These are phyloP conservation scores for Pseudolaguvia tuberculata DNA, from an alignment of 2,113 vertebrate species.

Conservation along the genomic window DNA sequence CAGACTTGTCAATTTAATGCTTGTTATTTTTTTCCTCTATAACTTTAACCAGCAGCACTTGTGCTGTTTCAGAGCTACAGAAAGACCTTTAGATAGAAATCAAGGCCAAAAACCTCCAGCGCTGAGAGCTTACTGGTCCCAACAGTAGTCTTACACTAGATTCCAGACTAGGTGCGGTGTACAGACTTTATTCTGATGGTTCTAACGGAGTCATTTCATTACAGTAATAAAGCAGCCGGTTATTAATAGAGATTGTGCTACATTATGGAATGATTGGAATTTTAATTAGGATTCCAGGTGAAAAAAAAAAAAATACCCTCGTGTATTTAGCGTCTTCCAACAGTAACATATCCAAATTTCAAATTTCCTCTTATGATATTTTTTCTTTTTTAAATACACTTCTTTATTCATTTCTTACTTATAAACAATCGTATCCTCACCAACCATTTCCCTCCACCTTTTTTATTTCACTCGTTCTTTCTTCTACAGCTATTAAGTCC, in stretches of 20 bases:
- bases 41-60: too few relatives aligned
- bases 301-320: background rate
- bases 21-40: background rate
- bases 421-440: background rate
- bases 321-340: background rate
- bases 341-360: background rate
- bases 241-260: background rate
- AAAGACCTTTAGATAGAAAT: background rate
- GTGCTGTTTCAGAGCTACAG: background rate
- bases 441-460: background rate
- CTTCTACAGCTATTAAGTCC: background rate
- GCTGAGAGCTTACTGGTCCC: background rate
- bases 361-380: background rate
- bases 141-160: background rate
- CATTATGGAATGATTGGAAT: background rate
- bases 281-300: background rate
- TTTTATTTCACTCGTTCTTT: background rate
- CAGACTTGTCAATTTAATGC: conserved; percentile 1
- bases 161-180: background rate
- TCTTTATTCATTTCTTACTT: background rate
- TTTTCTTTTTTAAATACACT: too few relatives aligned
- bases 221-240: background rate
- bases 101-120: too few relatives aligned
- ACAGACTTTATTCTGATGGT: background rate
- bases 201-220: background rate